Percentiles rank a stretch among this genome's conserved stretches.
phyloP scores from a whole-genome alignment of 1,140 invertebrate genomes.

The Cydia fagiglandana region DNA sequence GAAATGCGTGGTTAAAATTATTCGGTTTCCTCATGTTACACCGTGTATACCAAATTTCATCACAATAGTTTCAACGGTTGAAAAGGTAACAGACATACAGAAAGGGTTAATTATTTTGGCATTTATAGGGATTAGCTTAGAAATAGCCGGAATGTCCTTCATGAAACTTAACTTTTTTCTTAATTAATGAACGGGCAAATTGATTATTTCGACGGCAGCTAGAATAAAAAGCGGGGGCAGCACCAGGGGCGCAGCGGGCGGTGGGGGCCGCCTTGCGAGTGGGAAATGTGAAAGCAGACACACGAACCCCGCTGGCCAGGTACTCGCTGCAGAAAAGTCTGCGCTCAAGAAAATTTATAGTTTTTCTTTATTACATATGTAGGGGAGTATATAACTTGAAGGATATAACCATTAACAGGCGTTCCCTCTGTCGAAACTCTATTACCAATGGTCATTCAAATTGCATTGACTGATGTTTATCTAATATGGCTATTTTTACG shows the following conservation, averaged over 20 bases:
- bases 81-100: too few species aligned
- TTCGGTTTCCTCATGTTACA: too few species aligned
- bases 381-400: too few species aligned
- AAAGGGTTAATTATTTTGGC: too few species aligned
- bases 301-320: slow-evolving; percentile 74
- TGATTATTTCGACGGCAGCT: slow-evolving; percentile 77
- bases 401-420: too few species aligned
- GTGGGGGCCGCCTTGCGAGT: slow-evolving; percentile 72
- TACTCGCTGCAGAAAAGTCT: slow-evolving; percentile 58
- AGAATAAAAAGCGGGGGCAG: slow-evolving; percentile 73
- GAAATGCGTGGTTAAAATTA: too few species aligned
- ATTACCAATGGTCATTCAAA: too few species aligned
- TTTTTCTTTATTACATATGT: neutral
- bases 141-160: neutral
- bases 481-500: too few species aligned
- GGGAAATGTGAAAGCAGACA: slow-evolving; percentile 79
- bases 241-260: slow-evolving; percentile 68
- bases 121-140: neutral
- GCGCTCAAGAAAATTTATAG: neutral
- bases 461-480: too few species aligned
- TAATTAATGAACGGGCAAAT: slow-evolving; percentile 78
- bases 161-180: slow-evolving; percentile 58
- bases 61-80: too few species aligned
- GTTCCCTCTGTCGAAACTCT: too few species aligned
- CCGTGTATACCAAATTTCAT: too few species aligned